Conservation (phyloP, 1,140 invertebrate species). For the Leptestheria dahalacensis region DNA sequence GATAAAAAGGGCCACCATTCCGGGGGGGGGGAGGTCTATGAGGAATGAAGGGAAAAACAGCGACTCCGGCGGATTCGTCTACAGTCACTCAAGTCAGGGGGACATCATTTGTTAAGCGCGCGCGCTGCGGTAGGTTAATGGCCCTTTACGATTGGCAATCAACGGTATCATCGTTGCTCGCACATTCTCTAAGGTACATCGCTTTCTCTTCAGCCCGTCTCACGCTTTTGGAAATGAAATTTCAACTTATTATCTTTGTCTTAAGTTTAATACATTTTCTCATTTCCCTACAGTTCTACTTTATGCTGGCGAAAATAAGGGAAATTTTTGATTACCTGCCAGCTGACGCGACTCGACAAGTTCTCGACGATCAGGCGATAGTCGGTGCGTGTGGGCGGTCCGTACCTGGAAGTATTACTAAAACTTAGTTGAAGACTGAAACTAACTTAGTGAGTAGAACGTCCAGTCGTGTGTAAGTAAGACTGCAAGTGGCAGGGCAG, state of each 20-base stretch:
- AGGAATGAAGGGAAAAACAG: no score
- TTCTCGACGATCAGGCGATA: slow-evolving; percentile 94
- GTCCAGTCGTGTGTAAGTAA: not conserved
- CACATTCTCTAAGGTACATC: not conserved
- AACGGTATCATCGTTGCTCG: not conserved
- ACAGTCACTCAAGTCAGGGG: no score
- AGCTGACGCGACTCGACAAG: slow-evolving; percentile 90
- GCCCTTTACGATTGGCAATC: not conserved
- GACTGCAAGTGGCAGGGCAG: no score
- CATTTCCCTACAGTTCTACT: not conserved
- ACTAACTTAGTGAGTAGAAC: not conserved
- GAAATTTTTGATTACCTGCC: slow-evolving; percentile 69
- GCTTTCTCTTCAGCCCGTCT: not conserved
- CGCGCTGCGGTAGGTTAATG: no score
- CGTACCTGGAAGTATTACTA: slow-evolving; percentile 57
- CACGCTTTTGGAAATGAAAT: not conserved
- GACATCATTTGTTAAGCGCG: no score
- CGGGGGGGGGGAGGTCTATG: no score
- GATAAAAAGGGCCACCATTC: no score
- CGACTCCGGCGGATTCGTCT: no score
- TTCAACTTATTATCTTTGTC: no score
- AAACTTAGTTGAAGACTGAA: not conserved
- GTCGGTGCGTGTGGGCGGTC: slow-evolving; percentile 90
- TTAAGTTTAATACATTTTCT: no score
- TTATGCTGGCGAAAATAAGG: slow-evolving; percentile 3